Evolutionary conservation across 2,113 vertebrate species (phyloP), one percentile per base, ranked within the genome.

Genomic region (Nannobrachium achirus): DNA sequence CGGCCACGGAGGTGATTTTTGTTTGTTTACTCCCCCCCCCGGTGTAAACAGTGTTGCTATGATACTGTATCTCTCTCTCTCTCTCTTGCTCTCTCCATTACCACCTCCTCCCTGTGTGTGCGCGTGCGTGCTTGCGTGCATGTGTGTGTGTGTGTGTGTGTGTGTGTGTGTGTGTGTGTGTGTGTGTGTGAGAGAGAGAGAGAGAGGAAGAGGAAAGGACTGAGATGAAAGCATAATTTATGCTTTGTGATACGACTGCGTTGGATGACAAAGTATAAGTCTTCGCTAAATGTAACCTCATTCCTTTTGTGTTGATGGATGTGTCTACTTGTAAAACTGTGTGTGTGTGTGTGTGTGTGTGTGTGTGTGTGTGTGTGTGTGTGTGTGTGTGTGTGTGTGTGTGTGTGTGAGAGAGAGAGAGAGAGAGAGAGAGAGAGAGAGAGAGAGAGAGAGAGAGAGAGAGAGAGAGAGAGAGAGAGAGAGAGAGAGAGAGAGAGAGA

Each of bases 31-130:
- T 53, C 65, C 67, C 66, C 63, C 80, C 82, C 58, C 14, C 9
- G 55, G 71, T 75, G 65, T 73, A 73, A 67, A 73, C 77, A 49
- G 75, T n/a, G 18, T 83, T 77, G 73, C 79, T 75, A 79, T 81
- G 77, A 86, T 79, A 85, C 78, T 76, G 42, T 80, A 80, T 86
- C 78, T 82, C n/a, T n/a, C n/a, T n/a, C n/a, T n/a, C n/a, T n/a
- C n/a, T n/a, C n/a, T n/a, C n/a, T n/a, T n/a, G 3, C 25, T 33
- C 25, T 33, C 59, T 38, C 78, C 75, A 66, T 79, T 82, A 82
- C 73, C 72, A 71, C 71, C 70, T 25, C 25, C 25, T 38, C 61
- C 63, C 19, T 20, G 71, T 64, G 46, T 61, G 69, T 56, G 55
- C 7, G 55, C 38, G 55, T n/a, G 55, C 38, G 55, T 40, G 20